phyloP scores from a whole-genome alignment of 1,140 invertebrate species.

The Brachionus plicatilis region DNA sequence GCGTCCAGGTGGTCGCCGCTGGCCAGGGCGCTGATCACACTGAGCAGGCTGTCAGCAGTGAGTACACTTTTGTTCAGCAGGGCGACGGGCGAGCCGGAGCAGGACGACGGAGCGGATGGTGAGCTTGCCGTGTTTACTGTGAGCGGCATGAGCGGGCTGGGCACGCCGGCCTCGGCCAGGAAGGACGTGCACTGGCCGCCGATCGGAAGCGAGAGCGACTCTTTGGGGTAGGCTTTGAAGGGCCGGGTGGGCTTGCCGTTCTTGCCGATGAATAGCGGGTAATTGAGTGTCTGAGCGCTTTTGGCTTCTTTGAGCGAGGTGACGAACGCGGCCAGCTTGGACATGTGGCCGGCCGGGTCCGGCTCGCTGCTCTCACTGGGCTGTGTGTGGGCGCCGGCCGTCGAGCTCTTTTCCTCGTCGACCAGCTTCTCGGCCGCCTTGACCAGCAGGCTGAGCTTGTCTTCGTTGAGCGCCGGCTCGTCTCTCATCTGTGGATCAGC shows the following conservation, averaged over 20 bases:
- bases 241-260: conserved; percentile 39
- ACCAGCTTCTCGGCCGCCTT: conserved; percentile 31
- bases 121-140: background rate
- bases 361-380: too few species aligned
- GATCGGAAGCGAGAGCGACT: conserved; percentile 19
- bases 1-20: background rate
- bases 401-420: background rate
- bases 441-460: conserved; percentile 27
- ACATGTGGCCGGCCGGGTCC: background rate
- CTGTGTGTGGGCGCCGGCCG: background rate
- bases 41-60: background rate
- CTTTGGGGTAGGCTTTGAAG: conserved; percentile 39
- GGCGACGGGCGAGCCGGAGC: background rate
- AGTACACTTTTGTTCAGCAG: background rate
- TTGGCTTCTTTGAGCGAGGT: background rate
- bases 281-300: background rate
- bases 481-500: background rate
- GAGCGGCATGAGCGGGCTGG: background rate
- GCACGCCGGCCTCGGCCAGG: background rate
- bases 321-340: background rate
- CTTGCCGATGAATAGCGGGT: conserved; percentile 29
- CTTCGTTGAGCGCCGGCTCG: background rate
- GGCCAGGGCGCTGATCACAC: background rate
- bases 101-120: background rate
- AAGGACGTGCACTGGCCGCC: conserved; percentile 7